Evolutionary conservation across 1,140 invertebrate species (phyloP), one percentile per base, ranked within the genome.

Genomic region (Drosophila ogumai): DNA sequence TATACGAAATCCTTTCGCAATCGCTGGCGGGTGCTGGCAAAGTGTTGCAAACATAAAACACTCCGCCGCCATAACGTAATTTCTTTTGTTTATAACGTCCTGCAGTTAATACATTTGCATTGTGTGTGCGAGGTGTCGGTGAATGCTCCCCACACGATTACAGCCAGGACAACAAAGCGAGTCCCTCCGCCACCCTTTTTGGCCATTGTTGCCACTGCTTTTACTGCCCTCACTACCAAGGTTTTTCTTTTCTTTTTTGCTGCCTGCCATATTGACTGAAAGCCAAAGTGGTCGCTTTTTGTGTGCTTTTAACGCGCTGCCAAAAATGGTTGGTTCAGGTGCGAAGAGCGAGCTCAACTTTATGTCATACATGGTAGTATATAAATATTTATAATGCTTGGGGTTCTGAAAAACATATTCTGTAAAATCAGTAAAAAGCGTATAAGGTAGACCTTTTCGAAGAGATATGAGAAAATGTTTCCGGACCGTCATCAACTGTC

Each of bases 41-140:
- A 86, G 82, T 86, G 82, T 86, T 86, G 82, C 79, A 79, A 86
- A 81, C 85, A 82, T 76, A 88, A 87, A 87, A 77, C 79, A 88
- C 80, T 87, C 79, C 82, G 80, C 76, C 61, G 60, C 79, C 81
- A 88, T 88, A 87, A 82, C 78, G 84, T 88, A 88, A 88, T 87
- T 84, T 82, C 84, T 88, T 87, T 87, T 87, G 80, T 82, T 84
- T 88, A 80, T 74, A 77, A 67, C 67, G 75, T 72, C 76, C 84
- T 75, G 76, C 84, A 88, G 84, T 88, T 88, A 80, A 88, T 88
- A 80, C 85, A 72, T 72, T 72, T 72, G 68, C 68, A 72, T 72
- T 72, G 68, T 71, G 54, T 72, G 52, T 71, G 43, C 43, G 66
- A 72, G 68, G 52, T 71, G 67, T 72, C 25, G 44, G 66, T 12